Evolutionary conservation across 2,797 vertebrate species (phyloP).

Genomic region (Diceros bicornis): DNA sequence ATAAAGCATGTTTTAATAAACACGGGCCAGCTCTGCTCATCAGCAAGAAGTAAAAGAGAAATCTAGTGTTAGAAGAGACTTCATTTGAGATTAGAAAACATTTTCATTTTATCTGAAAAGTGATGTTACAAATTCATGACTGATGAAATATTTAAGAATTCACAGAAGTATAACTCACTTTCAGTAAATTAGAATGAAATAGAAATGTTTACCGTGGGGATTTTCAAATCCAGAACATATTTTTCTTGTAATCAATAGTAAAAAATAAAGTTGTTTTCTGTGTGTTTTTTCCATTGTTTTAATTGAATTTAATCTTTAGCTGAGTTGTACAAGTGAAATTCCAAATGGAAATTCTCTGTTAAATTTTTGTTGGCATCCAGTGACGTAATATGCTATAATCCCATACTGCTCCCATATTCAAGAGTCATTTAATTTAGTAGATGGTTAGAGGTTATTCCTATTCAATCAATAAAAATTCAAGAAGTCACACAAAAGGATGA

Average conservation of each 20-base stretch:
- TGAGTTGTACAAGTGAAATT: background rate
- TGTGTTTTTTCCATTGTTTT: background rate
- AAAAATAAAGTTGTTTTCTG: background rate
- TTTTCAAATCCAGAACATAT: background rate
- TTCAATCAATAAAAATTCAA: background rate
- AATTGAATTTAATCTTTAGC: background rate
- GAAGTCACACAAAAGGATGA: background rate
- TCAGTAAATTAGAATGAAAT: background rate
- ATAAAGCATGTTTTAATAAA: background rate
- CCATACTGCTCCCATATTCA: background rate
- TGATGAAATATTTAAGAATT: slow-evolving; percentile 20
- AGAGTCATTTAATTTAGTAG: background rate
- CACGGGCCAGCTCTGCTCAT: background rate
- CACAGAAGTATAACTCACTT: background rate
- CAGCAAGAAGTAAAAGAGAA: background rate
- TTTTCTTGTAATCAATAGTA: background rate
- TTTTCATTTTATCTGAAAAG: background rate
- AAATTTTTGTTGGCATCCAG: background rate
- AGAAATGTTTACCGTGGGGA: background rate
- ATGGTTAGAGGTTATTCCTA: background rate
- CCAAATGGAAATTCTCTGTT: background rate
- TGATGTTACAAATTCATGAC: background rate
- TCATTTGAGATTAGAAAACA: background rate
- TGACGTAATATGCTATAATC: background rate
- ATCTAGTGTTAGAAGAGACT: background rate